A percentile compares a stretch with the other conserved stretches of the same genome.
phyloP scores from a whole-genome alignment of 1,140 invertebrate genomes.

The Coenobita brevimanus region DNA sequence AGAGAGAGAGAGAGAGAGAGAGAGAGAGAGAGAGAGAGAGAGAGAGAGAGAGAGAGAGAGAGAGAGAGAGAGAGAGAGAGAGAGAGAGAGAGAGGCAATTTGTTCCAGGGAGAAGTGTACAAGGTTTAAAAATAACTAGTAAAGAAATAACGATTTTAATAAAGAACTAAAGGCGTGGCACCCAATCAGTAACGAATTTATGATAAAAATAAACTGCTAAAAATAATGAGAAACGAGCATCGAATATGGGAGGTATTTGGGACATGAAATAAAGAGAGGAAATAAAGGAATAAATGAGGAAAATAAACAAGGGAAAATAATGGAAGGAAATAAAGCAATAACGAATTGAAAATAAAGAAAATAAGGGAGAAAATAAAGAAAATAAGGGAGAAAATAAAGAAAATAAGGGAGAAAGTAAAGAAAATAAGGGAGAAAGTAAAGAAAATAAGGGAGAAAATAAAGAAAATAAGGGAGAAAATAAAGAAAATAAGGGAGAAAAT shows the following conservation, averaged over 20 bases:
- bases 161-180: no score
- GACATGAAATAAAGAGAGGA: neutral
- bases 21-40: slow-evolving; percentile 3
- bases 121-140: neutral
- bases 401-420: neutral
- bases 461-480: neutral
- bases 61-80: slow-evolving; percentile 27
- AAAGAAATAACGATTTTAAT: no score
- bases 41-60: slow-evolving; percentile 25
- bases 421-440: neutral
- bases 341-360: neutral
- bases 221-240: neutral
- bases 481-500: neutral
- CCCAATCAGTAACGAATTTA: no score
- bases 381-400: neutral
- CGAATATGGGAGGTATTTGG: neutral
- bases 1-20: slow-evolving; percentile 19
- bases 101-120: neutral
- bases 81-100: slow-evolving; percentile 1
- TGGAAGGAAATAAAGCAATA: neutral
- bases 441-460: neutral
- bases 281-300: neutral
- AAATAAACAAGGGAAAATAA: neutral
- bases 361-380: neutral
- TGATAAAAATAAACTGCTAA: no score